Conservation (phyloP, 2,113 vertebrate genomes). For the Xiphophorus couchianus region DNA sequence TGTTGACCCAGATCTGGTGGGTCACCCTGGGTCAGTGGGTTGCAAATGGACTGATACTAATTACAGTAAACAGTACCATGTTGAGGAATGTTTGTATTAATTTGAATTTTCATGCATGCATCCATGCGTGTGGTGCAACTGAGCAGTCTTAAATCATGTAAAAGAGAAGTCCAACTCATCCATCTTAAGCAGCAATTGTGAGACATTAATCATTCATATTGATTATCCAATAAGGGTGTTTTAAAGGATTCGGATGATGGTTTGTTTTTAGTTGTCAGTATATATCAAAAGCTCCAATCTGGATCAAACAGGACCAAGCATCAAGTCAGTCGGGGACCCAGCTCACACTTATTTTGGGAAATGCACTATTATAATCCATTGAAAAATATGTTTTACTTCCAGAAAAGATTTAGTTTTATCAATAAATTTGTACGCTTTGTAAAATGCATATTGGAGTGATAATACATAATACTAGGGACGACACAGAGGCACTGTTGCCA, state of each 20-base stretch:
- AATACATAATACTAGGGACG: no score
- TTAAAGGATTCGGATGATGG: slow-evolving; percentile 2
- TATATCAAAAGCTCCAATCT: no score
- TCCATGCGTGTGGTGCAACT: slow-evolving; percentile 34
- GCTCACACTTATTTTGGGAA: no score
- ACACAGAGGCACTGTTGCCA: no score
- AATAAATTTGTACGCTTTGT: no score
- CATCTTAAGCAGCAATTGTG: slow-evolving; percentile 67
- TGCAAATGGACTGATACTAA: slow-evolving; percentile 79
- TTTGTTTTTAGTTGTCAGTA: not conserved
- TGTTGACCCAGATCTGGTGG: slow-evolving; percentile 68
- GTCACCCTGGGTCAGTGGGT: slow-evolving; percentile 71
- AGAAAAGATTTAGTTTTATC: no score
- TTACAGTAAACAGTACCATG: slow-evolving; percentile 73
- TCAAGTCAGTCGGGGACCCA: no score
- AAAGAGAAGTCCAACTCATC: slow-evolving; percentile 61
- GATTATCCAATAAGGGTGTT: slow-evolving; percentile 42
- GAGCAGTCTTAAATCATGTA: slow-evolving; percentile 64
- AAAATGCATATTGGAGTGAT: no score
- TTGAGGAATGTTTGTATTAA: slow-evolving; percentile 39
- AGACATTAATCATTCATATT: slow-evolving; percentile 62
- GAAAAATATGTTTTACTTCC: no score
- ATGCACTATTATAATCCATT: no score
- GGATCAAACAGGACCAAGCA: no score
- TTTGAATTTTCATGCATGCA: slow-evolving; percentile 52